Percentiles rank a stretch among this genome's conserved stretches.
Evolutionary conservation across 2,113 vertebrate species (phyloP).

Genomic region (Fregetta grallaria): DNA sequence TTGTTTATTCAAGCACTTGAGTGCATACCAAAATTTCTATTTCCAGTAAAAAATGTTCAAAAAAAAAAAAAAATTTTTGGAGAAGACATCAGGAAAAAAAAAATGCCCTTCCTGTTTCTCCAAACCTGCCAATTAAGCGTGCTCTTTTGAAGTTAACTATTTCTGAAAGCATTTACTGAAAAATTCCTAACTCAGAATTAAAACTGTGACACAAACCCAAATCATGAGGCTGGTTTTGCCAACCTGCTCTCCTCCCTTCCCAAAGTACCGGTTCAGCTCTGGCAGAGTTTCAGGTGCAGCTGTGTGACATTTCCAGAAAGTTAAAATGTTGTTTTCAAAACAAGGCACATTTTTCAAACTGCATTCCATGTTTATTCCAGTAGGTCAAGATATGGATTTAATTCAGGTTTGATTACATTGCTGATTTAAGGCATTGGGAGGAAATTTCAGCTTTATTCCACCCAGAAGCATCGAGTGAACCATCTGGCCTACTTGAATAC

Average conservation of each 20-base stretch:
- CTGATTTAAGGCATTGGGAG: slow-evolving; percentile 4
- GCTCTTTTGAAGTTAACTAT: neutral
- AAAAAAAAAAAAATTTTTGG: neutral
- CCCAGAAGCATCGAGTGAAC: neutral
- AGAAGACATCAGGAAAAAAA: neutral
- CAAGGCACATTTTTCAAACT: neutral
- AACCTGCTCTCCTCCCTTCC: neutral
- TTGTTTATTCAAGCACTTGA: neutral
- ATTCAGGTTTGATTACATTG: neutral
- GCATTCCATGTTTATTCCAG: neutral
- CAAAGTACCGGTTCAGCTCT: rapidly evolving
- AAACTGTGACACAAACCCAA: neutral
- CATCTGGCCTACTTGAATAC: slow-evolving; percentile 8
- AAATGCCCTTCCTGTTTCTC: neutral
- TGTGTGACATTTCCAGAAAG: neutral
- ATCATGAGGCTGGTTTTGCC: neutral
- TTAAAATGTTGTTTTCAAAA: neutral
- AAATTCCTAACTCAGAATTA: neutral
- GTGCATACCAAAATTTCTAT: neutral
- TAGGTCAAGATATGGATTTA: neutral
- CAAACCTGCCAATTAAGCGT: neutral
- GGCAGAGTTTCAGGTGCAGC: neutral
- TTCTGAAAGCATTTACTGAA: neutral
- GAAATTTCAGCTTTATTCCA: neutral
- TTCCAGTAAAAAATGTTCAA: neutral